Evolutionary conservation across 2,797 vertebrate species (phyloP), one percentile per base, ranked within the genome.

Genomic region (Hyperoplus lanceolatus): DNA sequence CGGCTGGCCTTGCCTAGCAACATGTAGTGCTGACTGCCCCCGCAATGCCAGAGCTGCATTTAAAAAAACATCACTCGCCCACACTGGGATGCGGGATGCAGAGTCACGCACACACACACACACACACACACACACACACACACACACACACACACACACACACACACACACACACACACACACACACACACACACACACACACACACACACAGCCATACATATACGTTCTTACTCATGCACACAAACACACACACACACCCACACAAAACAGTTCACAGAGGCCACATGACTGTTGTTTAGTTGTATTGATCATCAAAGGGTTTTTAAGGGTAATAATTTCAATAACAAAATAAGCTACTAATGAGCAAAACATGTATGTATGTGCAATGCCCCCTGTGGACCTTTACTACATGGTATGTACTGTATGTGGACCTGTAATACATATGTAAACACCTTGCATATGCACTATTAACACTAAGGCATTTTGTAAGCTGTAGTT

Each of bases 1-100:
- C 41, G 87, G 85, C 72, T 29, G 29, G 29, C 29, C 29, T 29
- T 61, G 29, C 83, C 84, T 66, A 38, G 68, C 76, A 90, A 88
- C 90, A 90, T 88, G 87, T 85, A 29, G 81, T 65, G 85, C 84
- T 8, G 57, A 53, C 81, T 70, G 48, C 73, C 78, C 69, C 64
- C n/a, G 39, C 81, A 78, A 29, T 41, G 46, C 84, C 29, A 6
- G 8, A 80, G 80, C 68, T 5, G 59, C 73, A 38, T 51, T 77
- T 53, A 70, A 18, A 82, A 76, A 85, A 56, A 57, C 58, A 63
- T 49, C 53, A 42, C 66, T 68, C 57, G 16, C 76, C 56, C 81
- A 84, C 77, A 63, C 11, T n/a, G 21, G 41, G 29, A 29, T 29
- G 29, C 29, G 29, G 36, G 51, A 67, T 13, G 41, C 62, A 18